Conservation (phyloP, 2,888 invertebrate genomes). For the Drosophila lacicola region DNA sequence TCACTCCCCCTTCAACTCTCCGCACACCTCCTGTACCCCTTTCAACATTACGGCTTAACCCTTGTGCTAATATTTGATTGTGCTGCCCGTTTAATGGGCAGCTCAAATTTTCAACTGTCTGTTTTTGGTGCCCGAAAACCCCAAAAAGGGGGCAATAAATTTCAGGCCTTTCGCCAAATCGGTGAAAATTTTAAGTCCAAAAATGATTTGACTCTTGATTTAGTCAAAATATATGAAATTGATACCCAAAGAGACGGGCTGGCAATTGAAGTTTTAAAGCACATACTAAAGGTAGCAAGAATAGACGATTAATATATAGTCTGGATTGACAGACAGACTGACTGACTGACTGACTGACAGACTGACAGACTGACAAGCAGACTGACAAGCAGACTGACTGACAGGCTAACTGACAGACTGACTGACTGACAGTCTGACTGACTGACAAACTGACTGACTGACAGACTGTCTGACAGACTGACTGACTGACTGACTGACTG, state of each 20-base stretch:
- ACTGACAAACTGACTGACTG: no score
- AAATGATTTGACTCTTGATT: slow-evolving; percentile 13
- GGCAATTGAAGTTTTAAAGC: neutral
- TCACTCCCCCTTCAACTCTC: neutral
- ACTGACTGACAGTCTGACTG: no score
- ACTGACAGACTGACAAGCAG: no score
- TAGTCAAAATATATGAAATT: slow-evolving; percentile 9
- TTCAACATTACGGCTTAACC: slow-evolving; percentile 30
- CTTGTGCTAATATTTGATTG: slow-evolving; percentile 75
- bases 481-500: no score
- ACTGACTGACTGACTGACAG: no score
- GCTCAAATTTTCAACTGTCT: slow-evolving; percentile 45
- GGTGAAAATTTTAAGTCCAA: slow-evolving; percentile 5
- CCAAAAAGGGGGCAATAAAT: slow-evolving; percentile 18
- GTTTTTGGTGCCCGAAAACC: slow-evolving; percentile 3
- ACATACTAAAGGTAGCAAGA: no score
- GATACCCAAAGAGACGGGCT: slow-evolving; percentile 1
- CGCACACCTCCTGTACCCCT: slow-evolving; percentile 4
- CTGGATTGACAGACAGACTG: no score
- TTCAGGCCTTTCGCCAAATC: slow-evolving; percentile 5
- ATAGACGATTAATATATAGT: no score
- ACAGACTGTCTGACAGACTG: no score
- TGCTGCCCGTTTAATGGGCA: slow-evolving; percentile 61
- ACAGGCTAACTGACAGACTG: no score
- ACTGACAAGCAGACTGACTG: no score